These are phyloP conservation scores for Darevskia mixta DNA, from an alignment of 2,797 vertebrate species.

Conservation along the genomic window DNA sequence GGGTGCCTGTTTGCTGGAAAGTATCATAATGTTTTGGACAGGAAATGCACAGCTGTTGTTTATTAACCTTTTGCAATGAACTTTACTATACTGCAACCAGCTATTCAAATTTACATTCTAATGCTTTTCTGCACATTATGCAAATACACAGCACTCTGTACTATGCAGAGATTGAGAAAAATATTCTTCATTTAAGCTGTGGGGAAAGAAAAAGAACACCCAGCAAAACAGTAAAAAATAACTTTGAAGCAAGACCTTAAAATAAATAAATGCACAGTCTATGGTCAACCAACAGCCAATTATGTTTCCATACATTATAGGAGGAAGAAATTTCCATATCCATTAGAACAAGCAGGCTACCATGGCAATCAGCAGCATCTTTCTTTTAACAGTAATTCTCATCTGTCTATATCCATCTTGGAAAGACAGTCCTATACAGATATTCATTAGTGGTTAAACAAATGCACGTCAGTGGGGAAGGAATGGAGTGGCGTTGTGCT, in stretches of 20 bases:
- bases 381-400: slow-evolving; percentile 1
- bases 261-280: slow-evolving; percentile 46
- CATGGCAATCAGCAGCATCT: slow-evolving; percentile 33
- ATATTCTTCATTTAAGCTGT: background rate
- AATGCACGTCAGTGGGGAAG: background rate
- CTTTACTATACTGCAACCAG: slow-evolving; percentile 19
- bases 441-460: background rate
- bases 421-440: background rate
- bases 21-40: background rate
- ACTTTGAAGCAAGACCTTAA: background rate
- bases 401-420: background rate
- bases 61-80: slow-evolving; percentile 24
- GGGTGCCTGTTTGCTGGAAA: background rate
- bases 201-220: slow-evolving; percentile 29
- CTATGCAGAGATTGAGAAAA: slow-evolving; percentile 16
- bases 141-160: background rate
- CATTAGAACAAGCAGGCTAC: background rate
- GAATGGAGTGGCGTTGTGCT: background rate
- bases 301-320: slow-evolving; percentile 27
- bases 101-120: slow-evolving; percentile 29
- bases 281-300: slow-evolving; percentile 42
- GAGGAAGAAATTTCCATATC: slow-evolving; percentile 19
- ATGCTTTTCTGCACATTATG: slow-evolving; percentile 22
- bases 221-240: slow-evolving; percentile 1
- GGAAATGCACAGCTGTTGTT: slow-evolving; percentile 4